Base-by-base conservation (phyloP, 2,797 vertebrate genomes). In the Gymnocypris eckloni region DNA sequence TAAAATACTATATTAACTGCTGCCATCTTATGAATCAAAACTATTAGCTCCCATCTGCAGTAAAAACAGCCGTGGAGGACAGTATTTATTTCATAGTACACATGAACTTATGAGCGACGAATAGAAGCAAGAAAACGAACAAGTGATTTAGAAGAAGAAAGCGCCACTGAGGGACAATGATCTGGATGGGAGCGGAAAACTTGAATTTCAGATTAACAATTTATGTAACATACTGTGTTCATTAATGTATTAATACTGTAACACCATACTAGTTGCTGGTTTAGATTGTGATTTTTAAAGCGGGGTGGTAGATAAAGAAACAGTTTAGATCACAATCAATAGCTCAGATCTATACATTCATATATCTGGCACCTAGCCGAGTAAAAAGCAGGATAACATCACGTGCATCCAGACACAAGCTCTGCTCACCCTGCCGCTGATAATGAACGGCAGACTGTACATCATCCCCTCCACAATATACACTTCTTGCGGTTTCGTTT, bases 401-500 rank as follows among this genome's bases (percentile, higher is more conserved):
- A 33, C 22, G 33, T 56, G 22, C 33, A 59, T 22, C 4, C 16
- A 39, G 33, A 39, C 28, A 25, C 45, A 33, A 75, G 45, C 10
- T 75, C 48, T 75, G 25, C 12, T 72, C 70, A 15, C 25, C 41
- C 41, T 45, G 6, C 16, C 18, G 25, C 61, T 16, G 20, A 78
- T 25, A 43, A 59, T 16, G 52, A 59, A 56, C 33, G 11, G 20
- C 75, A 37, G 5, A 39, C 75, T 16, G 50, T 56, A 54, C 28
- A 54, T 12, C 10, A 37, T 37, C 18, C 28, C 50, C 6, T 37
- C 28, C 52, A 64, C 3, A 79, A 79, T 66, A 20, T 8, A 10
- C 59, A 25, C 20, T 52, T 83, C 43, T 83, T 54, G 82, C 39
- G 72, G 82, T 67, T 76, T 83, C 33, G 33, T 28, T 13, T 76